A percentile compares a stretch with the other conserved stretches of the same genome.
Conservation (phyloP, 2,113 vertebrate genomes). For the Gymnocephalus cernua region DNA sequence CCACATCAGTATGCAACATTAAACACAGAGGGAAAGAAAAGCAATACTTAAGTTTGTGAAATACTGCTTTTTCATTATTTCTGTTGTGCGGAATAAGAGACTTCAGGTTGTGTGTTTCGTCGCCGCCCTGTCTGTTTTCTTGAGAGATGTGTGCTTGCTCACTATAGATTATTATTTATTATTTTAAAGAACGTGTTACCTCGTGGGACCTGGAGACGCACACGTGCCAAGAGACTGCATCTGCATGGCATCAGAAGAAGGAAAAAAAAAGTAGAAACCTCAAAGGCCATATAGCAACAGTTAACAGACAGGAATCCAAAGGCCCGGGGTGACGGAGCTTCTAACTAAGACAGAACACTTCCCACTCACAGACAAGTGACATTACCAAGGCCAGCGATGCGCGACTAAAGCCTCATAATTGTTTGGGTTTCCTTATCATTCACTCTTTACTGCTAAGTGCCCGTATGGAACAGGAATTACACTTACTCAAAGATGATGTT, state of each 20-base stretch:
- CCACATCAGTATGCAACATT: constrained; percentile 52
- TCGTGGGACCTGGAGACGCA: constrained; percentile 8
- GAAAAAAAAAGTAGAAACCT: constrained; percentile 6
- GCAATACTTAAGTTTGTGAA: constrained; percentile 24
- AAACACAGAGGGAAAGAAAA: constrained; percentile 20
- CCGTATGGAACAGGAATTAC: constrained; percentile 70
- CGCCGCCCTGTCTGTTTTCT: background rate
- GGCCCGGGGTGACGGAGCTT: constrained; percentile 47
- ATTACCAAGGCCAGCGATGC: constrained; percentile 63
- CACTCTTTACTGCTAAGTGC: constrained; percentile 54
- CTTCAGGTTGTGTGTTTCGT: constrained; percentile 13
- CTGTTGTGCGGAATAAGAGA: background rate
- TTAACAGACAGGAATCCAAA: constrained; percentile 40
- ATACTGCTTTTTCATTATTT: constrained; percentile 35
- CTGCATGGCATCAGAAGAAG: constrained; percentile 12
- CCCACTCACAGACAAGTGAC: constrained; percentile 65
- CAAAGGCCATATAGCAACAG: constrained; percentile 40
- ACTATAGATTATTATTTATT: background rate
- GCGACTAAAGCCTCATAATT: constrained; percentile 76
- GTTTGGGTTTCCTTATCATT: constrained; percentile 76
- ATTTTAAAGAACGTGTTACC: constrained; percentile 25
- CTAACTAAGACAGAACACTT: constrained; percentile 77
- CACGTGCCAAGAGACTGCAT: constrained; percentile 16
- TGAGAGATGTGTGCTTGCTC: constrained; percentile 24
- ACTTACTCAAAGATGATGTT: constrained; percentile 54